A percentile compares a stretch with the other conserved stretches of the same genome.
Conservation (phyloP, 1,140 invertebrate genomes). For the Ylistrum balloti region DNA sequence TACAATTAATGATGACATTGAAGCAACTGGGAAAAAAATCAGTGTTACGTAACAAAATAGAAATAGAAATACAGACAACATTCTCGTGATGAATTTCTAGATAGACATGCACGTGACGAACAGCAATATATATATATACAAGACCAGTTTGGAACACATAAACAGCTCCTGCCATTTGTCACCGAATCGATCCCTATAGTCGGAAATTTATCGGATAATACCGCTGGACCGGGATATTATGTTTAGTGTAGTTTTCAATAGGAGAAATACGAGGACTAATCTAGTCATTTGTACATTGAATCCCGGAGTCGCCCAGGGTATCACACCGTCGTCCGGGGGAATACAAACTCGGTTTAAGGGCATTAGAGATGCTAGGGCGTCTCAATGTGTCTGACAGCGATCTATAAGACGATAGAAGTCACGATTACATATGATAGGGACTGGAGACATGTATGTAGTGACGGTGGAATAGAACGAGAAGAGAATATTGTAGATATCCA, state of each 20-base stretch:
- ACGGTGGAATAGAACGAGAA: background rate
- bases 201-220: constrained; percentile 3
- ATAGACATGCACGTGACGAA: too few species aligned
- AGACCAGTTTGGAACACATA: background rate
- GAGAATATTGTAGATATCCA: background rate
- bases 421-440: background rate
- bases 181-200: background rate
- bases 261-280: background rate
- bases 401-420: background rate
- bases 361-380: background rate
- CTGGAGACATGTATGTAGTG: background rate
- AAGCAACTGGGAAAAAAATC: too few species aligned
- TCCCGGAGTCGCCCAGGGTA: background rate
- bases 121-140: background rate
- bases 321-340: background rate
- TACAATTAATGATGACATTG: too few species aligned
- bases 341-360: background rate
- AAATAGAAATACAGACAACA: too few species aligned
- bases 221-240: background rate
- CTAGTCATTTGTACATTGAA: background rate
- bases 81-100: too few species aligned
- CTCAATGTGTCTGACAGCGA: too few species aligned
- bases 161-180: background rate
- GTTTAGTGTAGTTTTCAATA: background rate
- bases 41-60: too few species aligned